Percentiles rank a stretch among this genome's conserved stretches.
Evolutionary conservation across 2,888 invertebrate genomes (phyloP).

Genomic region (Octonoba sinensis): DNA sequence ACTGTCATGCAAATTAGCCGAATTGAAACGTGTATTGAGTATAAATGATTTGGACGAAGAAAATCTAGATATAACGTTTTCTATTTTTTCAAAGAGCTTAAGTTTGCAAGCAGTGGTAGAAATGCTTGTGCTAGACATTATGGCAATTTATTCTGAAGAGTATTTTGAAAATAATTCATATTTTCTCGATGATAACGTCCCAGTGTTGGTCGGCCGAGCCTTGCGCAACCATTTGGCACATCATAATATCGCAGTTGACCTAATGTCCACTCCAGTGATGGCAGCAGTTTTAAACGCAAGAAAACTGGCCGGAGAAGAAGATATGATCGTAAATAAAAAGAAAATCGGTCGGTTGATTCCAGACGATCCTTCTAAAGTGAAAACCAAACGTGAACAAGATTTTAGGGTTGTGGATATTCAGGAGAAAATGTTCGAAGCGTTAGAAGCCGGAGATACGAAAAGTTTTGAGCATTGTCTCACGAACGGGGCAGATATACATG

Average conservation of each 20-base stretch:
- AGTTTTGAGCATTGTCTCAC: conserved; percentile 3
- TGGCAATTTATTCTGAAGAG: background rate
- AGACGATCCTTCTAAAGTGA: background rate
- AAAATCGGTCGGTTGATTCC: conserved; percentile 20
- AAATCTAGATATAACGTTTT: background rate
- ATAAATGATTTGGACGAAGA: background rate
- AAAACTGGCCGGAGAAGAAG: conserved; percentile 5
- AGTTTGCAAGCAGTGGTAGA: conserved; percentile 20
- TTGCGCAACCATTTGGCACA: conserved; percentile 45
- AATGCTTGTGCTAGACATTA: conserved; percentile 10
- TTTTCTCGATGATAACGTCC: background rate
- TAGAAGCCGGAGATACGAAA: background rate
- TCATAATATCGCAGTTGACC: conserved; percentile 7
- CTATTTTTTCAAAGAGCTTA: background rate
- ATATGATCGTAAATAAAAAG: background rate
- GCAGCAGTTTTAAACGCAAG: conserved; percentile 15
- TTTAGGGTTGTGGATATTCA: background rate
- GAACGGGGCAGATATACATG: conserved; percentile 16
- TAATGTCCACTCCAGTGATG: background rate
- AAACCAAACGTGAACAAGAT: conserved; percentile 3
- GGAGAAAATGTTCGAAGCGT: conserved; percentile 6
- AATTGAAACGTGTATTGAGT: conserved; percentile 7
- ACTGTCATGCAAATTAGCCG: background rate
- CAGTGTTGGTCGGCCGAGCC: conserved; percentile 24
- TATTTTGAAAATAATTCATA: conserved; percentile 11